A percentile compares a stretch with the other conserved stretches of the same genome.
These are phyloP conservation scores for Mystacides longicornis DNA, from an alignment of 2,888 invertebrate genomes.

Conservation along the genomic window DNA sequence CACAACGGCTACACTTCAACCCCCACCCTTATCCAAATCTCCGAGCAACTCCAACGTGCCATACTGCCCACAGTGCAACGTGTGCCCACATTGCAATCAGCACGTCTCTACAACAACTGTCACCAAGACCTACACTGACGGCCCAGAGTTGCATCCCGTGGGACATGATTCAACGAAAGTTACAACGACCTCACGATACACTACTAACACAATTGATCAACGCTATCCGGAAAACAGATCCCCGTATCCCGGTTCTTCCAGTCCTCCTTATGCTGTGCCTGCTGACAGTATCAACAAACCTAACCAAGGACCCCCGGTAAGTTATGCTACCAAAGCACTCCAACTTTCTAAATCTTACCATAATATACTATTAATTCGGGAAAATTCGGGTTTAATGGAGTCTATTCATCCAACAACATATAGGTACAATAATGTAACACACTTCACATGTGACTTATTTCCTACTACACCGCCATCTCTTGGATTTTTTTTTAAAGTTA, in stretches of 20 bases:
- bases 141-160: background rate
- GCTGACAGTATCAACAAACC: slow-evolving; percentile 15
- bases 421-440: no score
- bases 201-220: slow-evolving; percentile 21
- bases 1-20: slow-evolving; percentile 30
- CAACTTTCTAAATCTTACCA: no score
- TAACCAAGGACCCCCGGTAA: slow-evolving; percentile 17
- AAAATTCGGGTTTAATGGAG: no score
- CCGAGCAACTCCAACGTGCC: slow-evolving; percentile 10
- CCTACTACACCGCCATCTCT: no score
- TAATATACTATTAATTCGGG: no score
- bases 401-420: no score
- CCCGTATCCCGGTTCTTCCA: slow-evolving; percentile 12
- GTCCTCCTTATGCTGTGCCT: slow-evolving; percentile 20
- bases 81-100: slow-evolving; percentile 3
- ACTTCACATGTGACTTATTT: no score
- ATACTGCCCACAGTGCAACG: slow-evolving; percentile 6
- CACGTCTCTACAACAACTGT: slow-evolving; percentile 24
- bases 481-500: no score
- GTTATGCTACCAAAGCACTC: no score
- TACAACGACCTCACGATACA: slow-evolving; percentile 30
- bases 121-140: slow-evolving; percentile 15
- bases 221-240: slow-evolving; percentile 15
- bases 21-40: slow-evolving; percentile 17
- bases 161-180: slow-evolving; percentile 20